Evolutionary conservation across 1,140 invertebrate species (phyloP), one percentile per base, ranked within the genome.

Genomic region (Meloidogyne floridensis): DNA sequence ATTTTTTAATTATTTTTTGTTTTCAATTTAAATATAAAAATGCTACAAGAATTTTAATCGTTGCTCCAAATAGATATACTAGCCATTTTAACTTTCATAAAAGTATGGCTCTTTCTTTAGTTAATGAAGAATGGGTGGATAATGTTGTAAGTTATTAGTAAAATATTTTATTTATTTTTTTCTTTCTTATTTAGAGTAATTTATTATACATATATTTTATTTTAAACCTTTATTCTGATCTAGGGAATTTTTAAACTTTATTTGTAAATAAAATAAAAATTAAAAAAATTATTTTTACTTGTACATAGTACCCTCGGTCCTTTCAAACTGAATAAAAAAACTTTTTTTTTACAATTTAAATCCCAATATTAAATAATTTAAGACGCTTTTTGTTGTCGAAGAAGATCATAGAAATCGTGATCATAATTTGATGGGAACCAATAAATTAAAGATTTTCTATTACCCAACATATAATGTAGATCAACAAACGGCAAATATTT

Each of bases 31-130:
- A 65, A 65, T 11, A 11, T 6, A n/a, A 65, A 65, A 65, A n/a
- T 65, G 59, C 59, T 65, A 11, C 7, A 65, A 65, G 8, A n/a
- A 65, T 65, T 65, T 65, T 65, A 65, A 65, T 65, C 5, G n/a
- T 65, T 65, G n/a, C 59, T 65, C 59, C 59, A 65, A 65, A 65
- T n/a, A 65, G n/a, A 65, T 65, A 65, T 65, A 65, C n/a, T n/a
- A 65, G 59, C n/a, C 59, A 65, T 65, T 65, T 65, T 65, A n/a
- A n/a, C n/a, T 65, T 65, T 65, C 15, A 65, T n/a, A 65, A 65
- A 65, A 65, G 59, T 65, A 65, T 65, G 3, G 59, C 59, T 8
- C n/a, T 65, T 65, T 7, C 2, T 65, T 6, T 65, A 6, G 7
- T 59, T 59, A 59, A 6, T 4, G 3, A 4, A 59, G 7, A 59